Base-by-base conservation (phyloP, 2,113 vertebrate genomes). In the Xiphophorus maculatus region DNA sequence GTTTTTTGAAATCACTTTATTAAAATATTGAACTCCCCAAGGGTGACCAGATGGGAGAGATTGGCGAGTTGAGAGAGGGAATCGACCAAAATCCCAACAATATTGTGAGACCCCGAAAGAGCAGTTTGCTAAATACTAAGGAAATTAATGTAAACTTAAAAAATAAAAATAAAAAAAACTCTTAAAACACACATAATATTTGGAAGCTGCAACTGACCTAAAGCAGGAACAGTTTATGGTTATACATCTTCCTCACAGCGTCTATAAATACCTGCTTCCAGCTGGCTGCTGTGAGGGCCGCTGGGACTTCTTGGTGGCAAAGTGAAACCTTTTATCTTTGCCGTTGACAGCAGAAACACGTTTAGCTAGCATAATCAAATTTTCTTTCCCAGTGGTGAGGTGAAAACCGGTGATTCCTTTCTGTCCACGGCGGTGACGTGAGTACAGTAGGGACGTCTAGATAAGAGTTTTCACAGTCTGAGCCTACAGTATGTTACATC, bases 301-400 rank as follows among this genome's bases (percentile, higher is more conserved):
- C 25, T 3, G 8, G 25, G 17, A n/a, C 10, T 42, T 58, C 44
- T 58, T 3, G 25, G 22, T n/a, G 22, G 9, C 65, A 61, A 66
- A 73, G 32, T 75, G 48, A 80, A 35, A 74, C 29, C 5, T 71
- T 63, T 77, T 28, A 33, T 65, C 40, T 7, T 58, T 48, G 29
- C 15, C 58, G 64, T 71, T 83, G 81, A 66, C 71, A 44, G 69
- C 82, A 71, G 63, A 40, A 44, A 74, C 5, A 40, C 33, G 79
- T 73, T 75, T 14, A 64, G 70, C 32, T 37, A 13, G 1, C 0
- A 68, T 40, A 72, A 74, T 67, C 63, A 81, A 22, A 82, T 78
- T 61, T 68, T 79, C n/a, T 48, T 64, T 61, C 63, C 0, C 10
- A n/a, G 32, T 29, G 30, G 22, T 60, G 30, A 32, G 14, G 35